phyloP scores from a whole-genome alignment of 2,888 invertebrate species.

The Conops quadrifasciatus region DNA sequence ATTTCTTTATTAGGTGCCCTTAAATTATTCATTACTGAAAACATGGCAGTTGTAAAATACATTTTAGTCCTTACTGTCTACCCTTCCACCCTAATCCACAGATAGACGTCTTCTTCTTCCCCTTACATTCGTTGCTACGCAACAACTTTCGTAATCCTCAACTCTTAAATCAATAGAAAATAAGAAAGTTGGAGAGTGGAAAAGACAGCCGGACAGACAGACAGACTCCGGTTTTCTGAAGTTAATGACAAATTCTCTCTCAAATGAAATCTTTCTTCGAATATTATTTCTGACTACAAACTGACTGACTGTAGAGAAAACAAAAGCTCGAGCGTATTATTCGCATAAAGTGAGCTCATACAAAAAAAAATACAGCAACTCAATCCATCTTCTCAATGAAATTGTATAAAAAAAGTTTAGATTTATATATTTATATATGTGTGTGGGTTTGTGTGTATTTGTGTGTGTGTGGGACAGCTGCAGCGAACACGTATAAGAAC shows the following conservation, averaged over 20 bases:
- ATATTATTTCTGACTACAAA: neutral
- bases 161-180: neutral
- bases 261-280: neutral
- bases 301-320: too few relatives aligned
- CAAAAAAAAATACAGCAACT: neutral
- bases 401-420: too few relatives aligned
- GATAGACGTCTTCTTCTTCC: neutral
- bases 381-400: too few relatives aligned
- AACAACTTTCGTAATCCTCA: neutral
- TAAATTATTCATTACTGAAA: neutral
- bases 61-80: neutral
- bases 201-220: too few relatives aligned
- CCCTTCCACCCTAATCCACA: neutral
- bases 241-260: slow-evolving; percentile 2
- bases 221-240: too few relatives aligned
- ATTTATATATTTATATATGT: too few relatives aligned
- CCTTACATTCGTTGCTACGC: too few relatives aligned
- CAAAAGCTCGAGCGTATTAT: neutral
- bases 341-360: neutral
- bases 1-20: neutral
- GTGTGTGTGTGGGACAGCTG: too few relatives aligned
- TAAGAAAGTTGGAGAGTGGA: too few relatives aligned
- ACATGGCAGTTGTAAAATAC: neutral
- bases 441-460: too few relatives aligned
- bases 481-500: too few relatives aligned